These are phyloP conservation scores for Euwallacea fornicatus DNA, from an alignment of 1,140 invertebrate species.

Conservation along the genomic window DNA sequence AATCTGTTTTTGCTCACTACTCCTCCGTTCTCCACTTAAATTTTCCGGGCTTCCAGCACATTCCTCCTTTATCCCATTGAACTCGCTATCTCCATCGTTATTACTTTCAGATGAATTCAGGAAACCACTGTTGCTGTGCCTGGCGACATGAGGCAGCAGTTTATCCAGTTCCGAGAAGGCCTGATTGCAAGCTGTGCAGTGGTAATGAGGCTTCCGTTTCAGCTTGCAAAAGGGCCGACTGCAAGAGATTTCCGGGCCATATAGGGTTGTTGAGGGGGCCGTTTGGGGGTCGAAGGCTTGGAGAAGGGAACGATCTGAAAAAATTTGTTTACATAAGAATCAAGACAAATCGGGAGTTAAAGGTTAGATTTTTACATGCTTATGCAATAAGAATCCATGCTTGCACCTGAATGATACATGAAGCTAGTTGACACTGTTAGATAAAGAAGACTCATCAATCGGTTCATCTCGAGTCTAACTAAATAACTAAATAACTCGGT, in stretches of 20 bases:
- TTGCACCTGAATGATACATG: too few species aligned
- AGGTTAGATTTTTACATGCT: too few species aligned
- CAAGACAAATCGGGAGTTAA: too few species aligned
- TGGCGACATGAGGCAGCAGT: conserved; percentile 69
- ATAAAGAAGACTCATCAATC: too few species aligned
- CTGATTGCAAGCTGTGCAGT: conserved; percentile 86
- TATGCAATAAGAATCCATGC: too few species aligned
- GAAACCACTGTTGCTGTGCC: conserved; percentile 65
- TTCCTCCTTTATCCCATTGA: conserved; percentile 50
- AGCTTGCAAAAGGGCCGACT: conserved; percentile 83
- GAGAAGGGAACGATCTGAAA: not conserved
- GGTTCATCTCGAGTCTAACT: too few species aligned
- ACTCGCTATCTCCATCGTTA: conserved; percentile 4
- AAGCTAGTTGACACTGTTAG: too few species aligned
- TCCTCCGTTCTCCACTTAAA: conserved; percentile 49
- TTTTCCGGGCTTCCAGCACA: conserved; percentile 45
- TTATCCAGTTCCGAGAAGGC: conserved; percentile 71
- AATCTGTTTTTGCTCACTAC: conserved; percentile 47
- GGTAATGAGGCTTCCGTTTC: conserved; percentile 81
- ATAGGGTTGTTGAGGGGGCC: conserved; percentile 43
- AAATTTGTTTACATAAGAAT: not conserved
- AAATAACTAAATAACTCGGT: too few species aligned
- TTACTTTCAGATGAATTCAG: not conserved
- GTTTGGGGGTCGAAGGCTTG: conserved; percentile 21
- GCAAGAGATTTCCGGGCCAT: conserved; percentile 66